These are phyloP conservation scores for Paguma larvata DNA, from an alignment of 2,797 vertebrate species.

Conservation along the genomic window DNA sequence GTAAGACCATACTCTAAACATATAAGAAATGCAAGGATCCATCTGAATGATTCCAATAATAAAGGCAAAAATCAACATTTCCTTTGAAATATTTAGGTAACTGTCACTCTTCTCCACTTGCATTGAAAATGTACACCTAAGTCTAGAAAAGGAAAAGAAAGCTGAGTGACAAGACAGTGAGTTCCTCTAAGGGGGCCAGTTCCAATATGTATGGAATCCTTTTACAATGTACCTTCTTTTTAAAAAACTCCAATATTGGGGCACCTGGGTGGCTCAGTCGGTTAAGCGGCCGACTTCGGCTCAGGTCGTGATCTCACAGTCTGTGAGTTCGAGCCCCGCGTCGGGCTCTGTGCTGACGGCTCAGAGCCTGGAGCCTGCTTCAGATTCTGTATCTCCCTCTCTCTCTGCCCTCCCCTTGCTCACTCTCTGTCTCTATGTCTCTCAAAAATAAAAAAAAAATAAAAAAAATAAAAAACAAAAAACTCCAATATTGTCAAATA, in stretches of 20 bases:
- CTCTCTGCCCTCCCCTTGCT: too few relatives aligned
- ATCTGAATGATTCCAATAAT: not conserved
- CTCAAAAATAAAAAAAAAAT: too few relatives aligned
- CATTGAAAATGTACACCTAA: not conserved
- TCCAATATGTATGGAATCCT: not conserved
- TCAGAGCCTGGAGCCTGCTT: too few relatives aligned
- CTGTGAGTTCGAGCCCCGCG: too few relatives aligned
- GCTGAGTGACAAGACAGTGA: not conserved
- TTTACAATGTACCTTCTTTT: not conserved
- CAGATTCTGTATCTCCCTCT: too few relatives aligned
- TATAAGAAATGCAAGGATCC: not conserved
- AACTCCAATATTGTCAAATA: not conserved
- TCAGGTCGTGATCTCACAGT: too few relatives aligned
- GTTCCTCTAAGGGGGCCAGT: not conserved
- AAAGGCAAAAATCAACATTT: not conserved
- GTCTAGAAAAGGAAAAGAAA: slow-evolving; percentile 2
- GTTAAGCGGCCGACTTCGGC: too few relatives aligned
- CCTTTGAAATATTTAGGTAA: not conserved
- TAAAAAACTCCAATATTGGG: too few relatives aligned
- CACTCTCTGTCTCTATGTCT: too few relatives aligned
- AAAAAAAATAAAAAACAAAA: too few relatives aligned
- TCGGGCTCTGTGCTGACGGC: too few relatives aligned
- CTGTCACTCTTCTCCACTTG: not conserved
- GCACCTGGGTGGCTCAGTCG: too few relatives aligned
- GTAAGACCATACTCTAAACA: not conserved